Evolutionary conservation across 1,140 invertebrate genomes (phyloP).

Genomic region (Brachionus manjavacas): DNA sequence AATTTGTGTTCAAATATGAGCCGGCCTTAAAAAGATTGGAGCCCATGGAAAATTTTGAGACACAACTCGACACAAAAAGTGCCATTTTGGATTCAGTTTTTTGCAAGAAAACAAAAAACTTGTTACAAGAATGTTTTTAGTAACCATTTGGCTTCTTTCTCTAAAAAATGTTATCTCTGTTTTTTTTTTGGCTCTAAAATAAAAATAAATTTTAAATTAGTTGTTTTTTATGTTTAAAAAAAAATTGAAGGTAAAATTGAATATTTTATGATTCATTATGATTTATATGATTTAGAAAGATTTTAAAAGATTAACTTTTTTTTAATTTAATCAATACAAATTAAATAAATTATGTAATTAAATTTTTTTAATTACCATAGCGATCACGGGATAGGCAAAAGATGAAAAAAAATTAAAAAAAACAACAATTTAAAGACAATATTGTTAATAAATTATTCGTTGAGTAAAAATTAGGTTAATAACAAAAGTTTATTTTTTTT

Average conservation of each 20-base stretch:
- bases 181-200: neutral
- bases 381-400: neutral
- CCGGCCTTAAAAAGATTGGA: neutral
- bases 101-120: neutral
- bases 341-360: neutral
- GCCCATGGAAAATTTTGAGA: neutral
- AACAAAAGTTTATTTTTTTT: neutral
- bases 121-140: neutral
- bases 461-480: neutral
- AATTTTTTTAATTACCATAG: neutral
- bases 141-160: neutral
- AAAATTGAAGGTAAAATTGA: neutral
- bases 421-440: neutral
- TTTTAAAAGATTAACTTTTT: too few relatives aligned
- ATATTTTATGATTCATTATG: too few relatives aligned
- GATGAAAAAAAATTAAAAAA: neutral
- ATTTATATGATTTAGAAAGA: too few relatives aligned
- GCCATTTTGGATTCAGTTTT: neutral
- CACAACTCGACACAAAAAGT: neutral
- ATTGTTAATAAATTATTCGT: neutral
- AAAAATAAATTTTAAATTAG: too few relatives aligned
- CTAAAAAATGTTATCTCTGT: neutral
- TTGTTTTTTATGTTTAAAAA: neutral
- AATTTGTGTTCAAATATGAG: slow-evolving; percentile 11
- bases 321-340: too few relatives aligned